Percentiles rank a stretch among this genome's conserved stretches.
Conservation (phyloP, 2,113 vertebrate genomes). For the Labeo catla region DNA sequence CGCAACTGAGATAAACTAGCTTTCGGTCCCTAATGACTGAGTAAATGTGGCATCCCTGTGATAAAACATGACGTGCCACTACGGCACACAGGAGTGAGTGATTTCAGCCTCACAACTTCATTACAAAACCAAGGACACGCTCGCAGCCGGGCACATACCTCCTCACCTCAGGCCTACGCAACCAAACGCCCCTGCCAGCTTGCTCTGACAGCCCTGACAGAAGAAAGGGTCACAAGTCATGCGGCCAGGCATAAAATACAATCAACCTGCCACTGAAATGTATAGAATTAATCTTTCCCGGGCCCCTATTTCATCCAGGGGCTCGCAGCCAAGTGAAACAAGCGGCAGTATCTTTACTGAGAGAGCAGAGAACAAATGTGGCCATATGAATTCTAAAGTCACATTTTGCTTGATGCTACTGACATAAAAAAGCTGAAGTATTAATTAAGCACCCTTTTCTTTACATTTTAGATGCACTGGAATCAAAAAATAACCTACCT, state of each 20-base stretch:
- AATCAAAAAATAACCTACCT: slow-evolving; percentile 70
- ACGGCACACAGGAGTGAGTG: slow-evolving; percentile 53
- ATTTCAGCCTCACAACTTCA: slow-evolving; percentile 61
- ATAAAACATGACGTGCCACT: slow-evolving; percentile 57
- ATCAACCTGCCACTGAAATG: slow-evolving; percentile 44
- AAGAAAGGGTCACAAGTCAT: slow-evolving; percentile 43
- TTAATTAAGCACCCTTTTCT: slow-evolving; percentile 72
- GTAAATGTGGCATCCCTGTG: slow-evolving; percentile 58
- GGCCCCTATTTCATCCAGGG: slow-evolving; percentile 49
- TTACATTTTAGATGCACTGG: slow-evolving; percentile 71
- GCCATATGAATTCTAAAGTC: background rate
- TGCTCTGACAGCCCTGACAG: slow-evolving; percentile 50
- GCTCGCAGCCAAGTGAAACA: slow-evolving; percentile 53
- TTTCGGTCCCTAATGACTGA: slow-evolving; percentile 63
- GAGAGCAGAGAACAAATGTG: background rate
- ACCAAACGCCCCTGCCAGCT: slow-evolving; percentile 33
- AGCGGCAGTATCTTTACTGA: slow-evolving; percentile 32
- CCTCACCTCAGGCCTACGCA: slow-evolving; percentile 37
- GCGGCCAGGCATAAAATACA: slow-evolving; percentile 51
- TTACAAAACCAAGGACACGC: slow-evolving; percentile 65
- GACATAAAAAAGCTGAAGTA: slow-evolving; percentile 58
- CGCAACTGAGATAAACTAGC: slow-evolving; percentile 65
- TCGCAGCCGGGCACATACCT: slow-evolving; percentile 49
- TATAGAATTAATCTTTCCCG: slow-evolving; percentile 52
- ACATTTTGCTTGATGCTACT: background rate